These are phyloP conservation scores for Lutjanus erythropterus DNA, from an alignment of 2,113 vertebrate genomes.

Conservation along the genomic window DNA sequence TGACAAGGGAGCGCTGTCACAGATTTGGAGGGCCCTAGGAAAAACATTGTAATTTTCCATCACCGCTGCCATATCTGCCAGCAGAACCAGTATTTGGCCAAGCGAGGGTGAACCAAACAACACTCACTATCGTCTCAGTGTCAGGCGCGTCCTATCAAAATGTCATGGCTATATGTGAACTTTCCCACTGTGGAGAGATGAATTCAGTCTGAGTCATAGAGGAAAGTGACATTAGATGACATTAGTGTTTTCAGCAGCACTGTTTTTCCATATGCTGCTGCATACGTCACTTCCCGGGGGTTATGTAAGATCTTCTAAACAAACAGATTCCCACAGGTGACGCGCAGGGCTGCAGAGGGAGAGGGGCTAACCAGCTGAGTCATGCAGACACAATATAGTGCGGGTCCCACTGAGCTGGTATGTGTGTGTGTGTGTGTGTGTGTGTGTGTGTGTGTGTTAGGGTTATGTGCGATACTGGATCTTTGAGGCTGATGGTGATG, in stretches of 20 bases:
- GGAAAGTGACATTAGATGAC: slow-evolving; percentile 26
- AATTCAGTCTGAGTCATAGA: slow-evolving; percentile 26
- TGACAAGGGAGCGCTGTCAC: slow-evolving; percentile 46
- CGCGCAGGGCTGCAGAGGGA: slow-evolving; percentile 4
- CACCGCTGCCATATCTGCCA: slow-evolving; percentile 43
- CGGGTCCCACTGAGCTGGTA: slow-evolving; percentile 7
- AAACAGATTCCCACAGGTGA: slow-evolving; percentile 46
- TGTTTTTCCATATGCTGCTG: slow-evolving; percentile 10
- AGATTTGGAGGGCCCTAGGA: slow-evolving; percentile 30
- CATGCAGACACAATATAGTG: slow-evolving; percentile 38
- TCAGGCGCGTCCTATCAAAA: slow-evolving; percentile 65
- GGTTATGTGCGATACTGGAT: too few relatives aligned
- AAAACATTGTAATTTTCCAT: slow-evolving; percentile 62
- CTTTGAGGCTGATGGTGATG: too few relatives aligned
- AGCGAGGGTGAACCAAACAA: slow-evolving; percentile 61
- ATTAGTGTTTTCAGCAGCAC: background rate
- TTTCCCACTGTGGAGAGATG: slow-evolving; percentile 48
- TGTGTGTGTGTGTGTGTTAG: slow-evolving; percentile 5
- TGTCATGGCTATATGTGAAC: slow-evolving; percentile 68
- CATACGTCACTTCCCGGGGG: slow-evolving; percentile 12
- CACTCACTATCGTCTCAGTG: slow-evolving; percentile 52
- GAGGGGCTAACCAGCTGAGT: slow-evolving; percentile 31
- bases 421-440: slow-evolving; percentile 3
- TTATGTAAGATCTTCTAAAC: slow-evolving; percentile 43
- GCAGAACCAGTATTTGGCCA: slow-evolving; percentile 57